phyloP scores from a whole-genome alignment of 2,113 vertebrate species.

The Myxocyprinus asiaticus region DNA sequence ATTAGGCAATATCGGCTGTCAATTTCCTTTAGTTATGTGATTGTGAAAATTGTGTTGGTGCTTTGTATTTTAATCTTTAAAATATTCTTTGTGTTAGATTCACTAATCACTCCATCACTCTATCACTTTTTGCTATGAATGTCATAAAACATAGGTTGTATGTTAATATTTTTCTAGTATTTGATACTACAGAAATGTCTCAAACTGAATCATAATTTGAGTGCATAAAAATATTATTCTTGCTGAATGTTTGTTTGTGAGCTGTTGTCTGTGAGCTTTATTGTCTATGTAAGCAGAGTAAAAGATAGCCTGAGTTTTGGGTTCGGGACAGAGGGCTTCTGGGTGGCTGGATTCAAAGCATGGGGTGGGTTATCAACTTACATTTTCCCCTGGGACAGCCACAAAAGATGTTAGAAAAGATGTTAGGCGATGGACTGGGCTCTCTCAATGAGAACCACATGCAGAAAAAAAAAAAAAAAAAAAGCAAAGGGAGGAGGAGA shows the following conservation, averaged over 20 bases:
- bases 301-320: constrained; percentile 38
- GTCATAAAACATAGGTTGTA: too few relatives aligned
- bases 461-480: constrained; percentile 62
- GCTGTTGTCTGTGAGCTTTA: constrained; percentile 6
- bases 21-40: too few relatives aligned
- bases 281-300: constrained; percentile 25
- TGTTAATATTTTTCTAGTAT: too few relatives aligned
- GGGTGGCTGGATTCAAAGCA: constrained; percentile 48
- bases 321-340: constrained; percentile 19
- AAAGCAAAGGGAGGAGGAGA: constrained; percentile 46
- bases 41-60: too few relatives aligned
- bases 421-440: constrained; percentile 63
- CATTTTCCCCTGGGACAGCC: constrained; percentile 63
- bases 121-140: too few relatives aligned
- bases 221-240: not conserved
- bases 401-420: constrained; percentile 63
- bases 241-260: constrained; percentile 6
- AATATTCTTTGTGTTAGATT: too few relatives aligned
- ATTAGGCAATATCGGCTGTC: too few relatives aligned
- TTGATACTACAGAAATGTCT: too few relatives aligned
- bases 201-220: too few relatives aligned
- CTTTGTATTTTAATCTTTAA: too few relatives aligned
- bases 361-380: constrained; percentile 63
- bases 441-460: constrained; percentile 80
- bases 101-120: too few relatives aligned